These are phyloP conservation scores for Adelges cooleyi DNA, from an alignment of 1,140 invertebrate species.

Conservation along the genomic window DNA sequence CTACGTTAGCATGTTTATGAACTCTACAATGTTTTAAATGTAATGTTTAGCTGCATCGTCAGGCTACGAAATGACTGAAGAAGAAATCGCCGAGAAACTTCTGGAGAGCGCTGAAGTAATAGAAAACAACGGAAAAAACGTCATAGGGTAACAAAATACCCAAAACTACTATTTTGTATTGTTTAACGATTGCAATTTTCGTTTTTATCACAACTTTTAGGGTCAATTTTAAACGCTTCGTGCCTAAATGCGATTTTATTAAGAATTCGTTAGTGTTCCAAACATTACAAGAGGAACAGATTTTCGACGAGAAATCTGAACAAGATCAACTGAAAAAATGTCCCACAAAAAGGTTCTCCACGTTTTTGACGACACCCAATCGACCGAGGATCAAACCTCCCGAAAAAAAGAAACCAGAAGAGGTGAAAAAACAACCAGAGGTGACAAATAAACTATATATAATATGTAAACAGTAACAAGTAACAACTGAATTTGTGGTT, in stretches of 20 bases:
- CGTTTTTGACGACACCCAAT: constrained; percentile 33
- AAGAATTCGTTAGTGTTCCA: constrained; percentile 58
- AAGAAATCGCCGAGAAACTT: constrained; percentile 53
- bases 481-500: too few relatives aligned
- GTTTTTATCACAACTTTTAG: too few relatives aligned
- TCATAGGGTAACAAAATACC: constrained; percentile 56
- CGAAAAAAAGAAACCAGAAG: constrained; percentile 26
- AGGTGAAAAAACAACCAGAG: background rate
- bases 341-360: constrained; percentile 36
- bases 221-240: constrained; percentile 54
- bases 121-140: constrained; percentile 46
- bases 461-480: too few relatives aligned
- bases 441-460: background rate
- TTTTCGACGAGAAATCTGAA: constrained; percentile 34
- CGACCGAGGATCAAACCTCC: constrained; percentile 31
- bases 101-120: constrained; percentile 54
- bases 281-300: constrained; percentile 37
- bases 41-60: background rate
- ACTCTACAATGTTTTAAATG: too few relatives aligned
- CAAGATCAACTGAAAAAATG: constrained; percentile 34
- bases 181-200: too few relatives aligned
- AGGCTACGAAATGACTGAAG: constrained; percentile 42
- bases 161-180: too few relatives aligned
- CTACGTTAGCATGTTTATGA: too few relatives aligned
- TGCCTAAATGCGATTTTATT: constrained; percentile 48